Evolutionary conservation across 2,113 vertebrate genomes (phyloP).

Genomic region (Balaeniceps rex): DNA sequence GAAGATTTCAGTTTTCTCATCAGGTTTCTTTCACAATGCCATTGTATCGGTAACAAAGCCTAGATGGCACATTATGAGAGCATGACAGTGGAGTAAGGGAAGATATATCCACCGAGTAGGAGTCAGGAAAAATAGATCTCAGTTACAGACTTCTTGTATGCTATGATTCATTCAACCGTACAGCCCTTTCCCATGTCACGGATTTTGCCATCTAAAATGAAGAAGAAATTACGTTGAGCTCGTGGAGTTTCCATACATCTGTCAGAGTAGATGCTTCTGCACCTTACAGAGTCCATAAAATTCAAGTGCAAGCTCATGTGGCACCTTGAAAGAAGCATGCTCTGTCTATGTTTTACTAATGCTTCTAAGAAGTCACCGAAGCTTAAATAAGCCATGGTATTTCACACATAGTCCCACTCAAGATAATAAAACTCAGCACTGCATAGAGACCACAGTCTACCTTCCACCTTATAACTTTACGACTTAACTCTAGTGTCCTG

Average conservation of each 20-base stretch:
- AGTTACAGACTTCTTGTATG: not conserved
- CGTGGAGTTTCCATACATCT: not conserved
- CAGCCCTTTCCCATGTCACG: not conserved
- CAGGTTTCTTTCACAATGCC: not conserved
- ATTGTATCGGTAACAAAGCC: not conserved
- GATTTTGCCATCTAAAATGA: not conserved
- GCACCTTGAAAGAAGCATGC: not conserved
- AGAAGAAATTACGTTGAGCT: not conserved
- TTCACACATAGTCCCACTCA: not conserved
- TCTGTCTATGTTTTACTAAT: not conserved
- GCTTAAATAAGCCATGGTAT: not conserved
- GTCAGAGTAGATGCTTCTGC: not conserved
- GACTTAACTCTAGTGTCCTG: not conserved
- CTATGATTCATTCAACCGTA: not conserved
- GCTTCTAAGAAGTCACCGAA: not conserved
- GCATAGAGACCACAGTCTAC: not conserved
- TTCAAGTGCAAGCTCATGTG: not conserved
- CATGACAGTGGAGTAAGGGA: not conserved
- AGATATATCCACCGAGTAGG: not conserved
- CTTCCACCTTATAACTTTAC: not conserved
- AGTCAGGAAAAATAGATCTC: not conserved
- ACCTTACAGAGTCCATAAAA: not conserved
- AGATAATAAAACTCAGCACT: not conserved
- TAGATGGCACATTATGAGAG: not conserved
- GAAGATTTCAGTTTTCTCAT: not conserved